phyloP scores from a whole-genome alignment of 2,113 vertebrate genomes.

The Labeo rohita region DNA sequence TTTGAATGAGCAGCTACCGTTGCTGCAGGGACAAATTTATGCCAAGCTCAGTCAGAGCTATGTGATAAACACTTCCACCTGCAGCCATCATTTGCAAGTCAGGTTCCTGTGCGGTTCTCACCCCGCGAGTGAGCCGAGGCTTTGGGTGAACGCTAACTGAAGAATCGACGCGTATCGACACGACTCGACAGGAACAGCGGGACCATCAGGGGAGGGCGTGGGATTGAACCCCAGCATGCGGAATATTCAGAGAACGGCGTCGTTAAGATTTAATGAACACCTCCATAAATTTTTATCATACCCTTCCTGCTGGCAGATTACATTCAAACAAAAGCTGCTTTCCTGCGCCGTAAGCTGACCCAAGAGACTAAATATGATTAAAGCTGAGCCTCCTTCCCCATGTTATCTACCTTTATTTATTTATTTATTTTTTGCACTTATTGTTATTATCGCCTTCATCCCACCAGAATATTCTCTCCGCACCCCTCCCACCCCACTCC shows the following conservation, averaged over 20 bases:
- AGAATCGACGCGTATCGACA: neutral
- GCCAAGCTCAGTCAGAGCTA: constrained; percentile 32
- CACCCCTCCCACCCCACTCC: neutral
- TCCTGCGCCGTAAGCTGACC: constrained; percentile 54
- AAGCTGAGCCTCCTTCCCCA: constrained; percentile 44
- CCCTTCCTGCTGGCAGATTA: constrained; percentile 59
- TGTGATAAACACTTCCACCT: constrained; percentile 52
- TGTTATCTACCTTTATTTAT: constrained; percentile 21
- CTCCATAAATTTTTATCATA: constrained; percentile 62
- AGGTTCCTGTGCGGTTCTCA: constrained; percentile 14
- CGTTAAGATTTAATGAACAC: constrained; percentile 64
- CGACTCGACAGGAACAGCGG: constrained; percentile 31
- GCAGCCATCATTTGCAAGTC: constrained; percentile 32
- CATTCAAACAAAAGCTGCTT: constrained; percentile 58
- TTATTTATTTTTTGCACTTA: constrained; percentile 23
- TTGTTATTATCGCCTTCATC: constrained; percentile 48
- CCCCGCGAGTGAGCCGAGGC: neutral
- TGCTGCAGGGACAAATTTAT: constrained; percentile 43
- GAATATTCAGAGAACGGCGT: constrained; percentile 52
- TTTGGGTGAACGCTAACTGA: neutral
- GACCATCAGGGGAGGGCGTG: neutral
- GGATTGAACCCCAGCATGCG: constrained; percentile 16
- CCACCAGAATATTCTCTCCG: constrained; percentile 13
- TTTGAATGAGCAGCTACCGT: constrained; percentile 8
- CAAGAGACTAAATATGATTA: constrained; percentile 57